These are phyloP conservation scores for Disparrhopalites patrizii DNA, from an alignment of 2,888 invertebrate species.

Conservation along the genomic window DNA sequence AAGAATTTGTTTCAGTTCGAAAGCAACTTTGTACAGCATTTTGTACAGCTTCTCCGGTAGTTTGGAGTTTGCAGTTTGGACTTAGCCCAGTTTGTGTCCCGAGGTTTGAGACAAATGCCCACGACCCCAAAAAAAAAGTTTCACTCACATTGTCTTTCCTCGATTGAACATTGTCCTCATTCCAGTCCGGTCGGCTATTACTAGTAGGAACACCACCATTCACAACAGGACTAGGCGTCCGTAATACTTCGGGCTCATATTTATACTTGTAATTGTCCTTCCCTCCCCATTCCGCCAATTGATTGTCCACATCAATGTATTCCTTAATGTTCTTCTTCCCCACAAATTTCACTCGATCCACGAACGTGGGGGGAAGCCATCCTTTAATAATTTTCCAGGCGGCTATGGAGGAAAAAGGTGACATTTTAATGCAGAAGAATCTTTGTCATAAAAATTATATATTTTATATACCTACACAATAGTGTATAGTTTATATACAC, in stretches of 20 bases:
- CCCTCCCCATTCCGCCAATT: constrained; percentile 76
- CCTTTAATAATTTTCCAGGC: constrained; percentile 87
- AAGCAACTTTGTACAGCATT: no score
- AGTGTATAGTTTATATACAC: not conserved
- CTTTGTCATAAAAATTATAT: not conserved
- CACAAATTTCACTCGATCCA: constrained; percentile 81
- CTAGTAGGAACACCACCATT: not conserved
- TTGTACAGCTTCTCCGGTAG: no score
- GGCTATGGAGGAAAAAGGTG: constrained; percentile 57
- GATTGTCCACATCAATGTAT: constrained; percentile 69
- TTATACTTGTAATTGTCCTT: constrained; percentile 67
- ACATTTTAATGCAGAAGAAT: not conserved
- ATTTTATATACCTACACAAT: not conserved
- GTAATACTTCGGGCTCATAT: constrained; percentile 63
- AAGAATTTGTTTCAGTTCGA: no score
- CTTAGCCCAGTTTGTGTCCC: no score
- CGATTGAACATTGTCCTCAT: not conserved
- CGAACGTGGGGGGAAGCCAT: constrained; percentile 80
- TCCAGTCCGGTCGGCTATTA: not conserved
- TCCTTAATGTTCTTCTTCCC: constrained; percentile 69
- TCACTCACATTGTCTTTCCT: constrained; percentile 16
- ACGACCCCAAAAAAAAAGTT: no score
- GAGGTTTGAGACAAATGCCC: no score
- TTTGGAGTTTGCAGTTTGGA: no score
- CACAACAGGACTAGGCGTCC: not conserved